Percentiles rank a stretch among this genome's conserved stretches.
Evolutionary conservation across 2,888 invertebrate species (phyloP).

Genomic region (Clepsis dumicolana): DNA sequence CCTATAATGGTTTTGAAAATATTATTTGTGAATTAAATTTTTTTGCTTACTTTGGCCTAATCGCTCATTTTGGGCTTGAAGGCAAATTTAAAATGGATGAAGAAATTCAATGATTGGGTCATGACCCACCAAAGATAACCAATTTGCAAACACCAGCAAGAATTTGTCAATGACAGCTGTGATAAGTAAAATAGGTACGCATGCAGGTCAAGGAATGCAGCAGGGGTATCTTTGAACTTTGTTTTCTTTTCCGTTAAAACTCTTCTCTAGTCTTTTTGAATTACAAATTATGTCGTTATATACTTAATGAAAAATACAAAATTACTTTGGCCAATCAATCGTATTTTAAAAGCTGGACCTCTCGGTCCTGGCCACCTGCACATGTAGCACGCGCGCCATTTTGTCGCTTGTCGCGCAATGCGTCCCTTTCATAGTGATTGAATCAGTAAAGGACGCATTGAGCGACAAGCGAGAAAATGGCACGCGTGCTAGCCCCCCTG

Average conservation of each 20-base stretch:
- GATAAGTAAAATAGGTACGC: not conserved
- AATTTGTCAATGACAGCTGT: not conserved
- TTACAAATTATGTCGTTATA: too few species aligned
- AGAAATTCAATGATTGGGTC: constrained; percentile 25
- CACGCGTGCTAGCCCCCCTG: too few species aligned
- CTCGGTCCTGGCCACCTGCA: too few species aligned
- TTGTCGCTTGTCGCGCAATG: too few species aligned
- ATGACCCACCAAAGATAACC: not conserved
- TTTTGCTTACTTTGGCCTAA: constrained; percentile 31
- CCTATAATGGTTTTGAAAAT: not conserved
- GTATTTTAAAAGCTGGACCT: too few species aligned
- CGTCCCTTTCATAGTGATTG: too few species aligned
- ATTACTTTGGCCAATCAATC: too few species aligned
- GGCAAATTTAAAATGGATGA: constrained; percentile 31
- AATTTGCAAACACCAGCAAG: not conserved
- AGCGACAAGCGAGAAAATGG: too few species aligned
- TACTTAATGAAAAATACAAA: too few species aligned
- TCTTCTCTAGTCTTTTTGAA: too few species aligned
- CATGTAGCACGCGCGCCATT: too few species aligned
- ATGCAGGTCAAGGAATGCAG: not conserved
- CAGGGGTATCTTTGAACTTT: not conserved
- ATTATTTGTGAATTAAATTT: constrained; percentile 4
- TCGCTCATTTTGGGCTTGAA: constrained; percentile 23
- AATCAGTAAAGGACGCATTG: too few species aligned
- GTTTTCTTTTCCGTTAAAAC: not conserved